These are phyloP conservation scores for Solenopsis invicta DNA, from an alignment of 1,140 invertebrate species.

Conservation along the genomic window DNA sequence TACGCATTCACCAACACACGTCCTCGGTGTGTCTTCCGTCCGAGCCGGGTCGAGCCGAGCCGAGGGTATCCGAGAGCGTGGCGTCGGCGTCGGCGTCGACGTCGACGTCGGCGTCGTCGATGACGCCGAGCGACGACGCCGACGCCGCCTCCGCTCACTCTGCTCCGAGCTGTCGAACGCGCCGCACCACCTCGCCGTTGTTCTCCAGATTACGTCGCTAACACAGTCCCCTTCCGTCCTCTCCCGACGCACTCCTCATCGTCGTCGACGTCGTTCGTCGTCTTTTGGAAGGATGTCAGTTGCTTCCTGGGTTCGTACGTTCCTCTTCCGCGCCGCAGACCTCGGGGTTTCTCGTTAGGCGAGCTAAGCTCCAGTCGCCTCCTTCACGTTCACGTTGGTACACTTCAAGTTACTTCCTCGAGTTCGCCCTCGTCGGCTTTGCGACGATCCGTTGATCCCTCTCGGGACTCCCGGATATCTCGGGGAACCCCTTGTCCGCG, in stretches of 20 bases:
- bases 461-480: neutral
- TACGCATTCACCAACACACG: constrained; percentile 68
- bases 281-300: neutral
- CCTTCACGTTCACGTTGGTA: constrained; percentile 8
- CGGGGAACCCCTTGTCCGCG: neutral
- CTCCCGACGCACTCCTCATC: neutral
- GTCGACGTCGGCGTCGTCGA: constrained; percentile 67
- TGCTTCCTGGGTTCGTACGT: neutral
- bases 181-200: constrained; percentile 62
- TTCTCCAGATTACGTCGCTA: constrained; percentile 12
- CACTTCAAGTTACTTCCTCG: neutral
- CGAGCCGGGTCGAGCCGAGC: constrained; percentile 54
- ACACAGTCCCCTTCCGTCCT: constrained; percentile 11
- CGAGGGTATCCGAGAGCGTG: constrained; percentile 55
- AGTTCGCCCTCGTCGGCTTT: neutral
- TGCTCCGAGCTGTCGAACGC: constrained; percentile 82
- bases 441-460: neutral
- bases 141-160: constrained; percentile 77
- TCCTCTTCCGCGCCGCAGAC: neutral
- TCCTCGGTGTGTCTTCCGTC: constrained; percentile 44
- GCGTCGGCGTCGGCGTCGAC: constrained; percentile 71
- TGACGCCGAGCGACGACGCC: constrained; percentile 64
- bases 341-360: neutral
- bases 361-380: too few species aligned
- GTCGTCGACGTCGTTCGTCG: constrained; percentile 15